Percentiles rank a stretch among this genome's conserved stretches.
Evolutionary conservation across 1,140 invertebrate species (phyloP).

Genomic region (Calephelis virginiensis): DNA sequence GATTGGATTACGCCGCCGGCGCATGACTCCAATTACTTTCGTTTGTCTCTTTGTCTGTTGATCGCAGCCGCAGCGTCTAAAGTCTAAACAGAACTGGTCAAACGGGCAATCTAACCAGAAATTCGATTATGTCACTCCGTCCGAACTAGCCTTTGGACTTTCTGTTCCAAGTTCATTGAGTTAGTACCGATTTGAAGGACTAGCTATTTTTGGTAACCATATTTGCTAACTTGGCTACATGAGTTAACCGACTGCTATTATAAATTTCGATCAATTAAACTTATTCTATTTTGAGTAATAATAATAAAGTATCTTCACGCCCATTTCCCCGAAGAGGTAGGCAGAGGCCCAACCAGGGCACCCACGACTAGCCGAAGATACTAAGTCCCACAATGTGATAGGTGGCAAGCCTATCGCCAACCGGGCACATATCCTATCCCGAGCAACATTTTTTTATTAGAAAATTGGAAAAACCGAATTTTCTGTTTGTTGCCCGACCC

Average conservation of each 20-base stretch:
- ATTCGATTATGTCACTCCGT: constrained; percentile 64
- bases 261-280: too few relatives aligned
- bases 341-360: too few relatives aligned
- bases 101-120: constrained; percentile 53
- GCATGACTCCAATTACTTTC: constrained; percentile 71
- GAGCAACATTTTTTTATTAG: too few relatives aligned
- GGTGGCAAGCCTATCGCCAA: too few relatives aligned
- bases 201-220: not conserved
- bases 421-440: too few relatives aligned
- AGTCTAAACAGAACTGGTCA: constrained; percentile 57
- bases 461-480: too few relatives aligned
- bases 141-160: constrained; percentile 32
- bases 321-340: too few relatives aligned
- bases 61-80: constrained; percentile 39
- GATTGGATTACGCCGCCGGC: constrained; percentile 65
- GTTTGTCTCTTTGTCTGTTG: constrained; percentile 69
- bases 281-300: too few relatives aligned
- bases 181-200: not conserved
- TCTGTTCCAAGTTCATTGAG: constrained; percentile 20
- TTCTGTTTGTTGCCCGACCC: too few relatives aligned
- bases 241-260: not conserved
- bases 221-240: not conserved
- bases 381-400: too few relatives aligned
- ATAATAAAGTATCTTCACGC: too few relatives aligned
- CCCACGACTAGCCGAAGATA: too few relatives aligned